Conservation (phyloP, 2,888 invertebrate species). For the Lymantria dispar region DNA sequence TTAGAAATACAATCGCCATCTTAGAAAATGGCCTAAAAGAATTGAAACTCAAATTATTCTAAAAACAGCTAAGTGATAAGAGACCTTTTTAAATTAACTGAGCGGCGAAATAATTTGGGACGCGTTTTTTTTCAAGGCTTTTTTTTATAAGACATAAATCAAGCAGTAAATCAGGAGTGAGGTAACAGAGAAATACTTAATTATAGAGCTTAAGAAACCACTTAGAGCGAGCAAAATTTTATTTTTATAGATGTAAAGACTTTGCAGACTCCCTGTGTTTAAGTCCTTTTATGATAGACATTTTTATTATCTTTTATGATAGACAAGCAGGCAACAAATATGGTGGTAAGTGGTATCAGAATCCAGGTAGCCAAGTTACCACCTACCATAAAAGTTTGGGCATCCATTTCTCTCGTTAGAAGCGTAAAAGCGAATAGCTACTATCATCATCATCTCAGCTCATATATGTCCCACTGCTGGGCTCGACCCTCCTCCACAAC, state of each 20-base stretch:
- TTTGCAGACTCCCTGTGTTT: conserved; percentile 1
- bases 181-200: conserved; percentile 67
- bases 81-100: conserved; percentile 48
- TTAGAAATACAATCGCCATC: conserved; percentile 6
- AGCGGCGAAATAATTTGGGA: conserved; percentile 41
- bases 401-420: no score
- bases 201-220: conserved; percentile 55
- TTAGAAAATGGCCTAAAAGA: conserved; percentile 13
- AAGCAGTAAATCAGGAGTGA: conserved; percentile 60
- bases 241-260: conserved; percentile 38
- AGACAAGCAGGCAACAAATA: no score
- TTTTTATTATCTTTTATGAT: no score
- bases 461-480: no score
- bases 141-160: conserved; percentile 53
- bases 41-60: conserved; percentile 33
- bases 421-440: no score
- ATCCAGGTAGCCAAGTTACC: no score
- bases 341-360: no score
- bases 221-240: conserved; percentile 46
- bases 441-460: no score
- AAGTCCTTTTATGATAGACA: no score
- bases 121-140: conserved; percentile 43
- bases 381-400: no score
- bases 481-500: no score
- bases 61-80: conserved; percentile 48